A percentile compares a stretch with the other conserved stretches of the same genome.
Conservation (phyloP, 1,140 invertebrate species). For the Lepidotrigona ventralis region DNA sequence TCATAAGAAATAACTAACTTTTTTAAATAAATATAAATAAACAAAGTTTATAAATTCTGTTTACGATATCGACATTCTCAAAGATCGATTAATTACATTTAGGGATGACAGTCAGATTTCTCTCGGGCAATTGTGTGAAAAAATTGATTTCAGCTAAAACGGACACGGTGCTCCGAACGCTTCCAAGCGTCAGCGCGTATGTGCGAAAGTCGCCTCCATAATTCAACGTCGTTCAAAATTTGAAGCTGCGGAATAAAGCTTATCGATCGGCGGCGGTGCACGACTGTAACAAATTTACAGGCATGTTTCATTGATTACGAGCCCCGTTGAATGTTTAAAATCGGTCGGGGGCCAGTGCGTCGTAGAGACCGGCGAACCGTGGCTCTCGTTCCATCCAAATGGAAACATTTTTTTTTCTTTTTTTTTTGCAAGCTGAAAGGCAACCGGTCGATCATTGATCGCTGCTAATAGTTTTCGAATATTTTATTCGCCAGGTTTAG, state of each 20-base stretch:
- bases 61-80: too few relatives aligned
- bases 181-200: not conserved
- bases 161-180: too few relatives aligned
- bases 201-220: not conserved
- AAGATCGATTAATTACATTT: too few relatives aligned
- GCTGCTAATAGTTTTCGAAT: not conserved
- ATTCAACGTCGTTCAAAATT: conserved; percentile 31
- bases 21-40: too few relatives aligned
- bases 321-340: conserved; percentile 39
- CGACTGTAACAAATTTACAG: conserved; percentile 23
- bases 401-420: conserved; percentile 24
- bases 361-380: not conserved
- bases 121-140: too few relatives aligned
- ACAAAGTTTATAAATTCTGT: too few relatives aligned
- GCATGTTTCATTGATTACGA: conserved; percentile 39
- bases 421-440: not conserved
- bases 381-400: not conserved
- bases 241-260: conserved; percentile 10
- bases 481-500: not conserved
- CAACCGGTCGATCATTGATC: not conserved
- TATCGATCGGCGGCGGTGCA: conserved; percentile 11
- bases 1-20: too few relatives aligned
- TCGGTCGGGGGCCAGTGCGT: not conserved
- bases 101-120: too few relatives aligned
- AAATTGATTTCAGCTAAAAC: too few relatives aligned